These are phyloP conservation scores for Trichonephila inaurata DNA, from an alignment of 1,140 invertebrate genomes.

Conservation along the genomic window DNA sequence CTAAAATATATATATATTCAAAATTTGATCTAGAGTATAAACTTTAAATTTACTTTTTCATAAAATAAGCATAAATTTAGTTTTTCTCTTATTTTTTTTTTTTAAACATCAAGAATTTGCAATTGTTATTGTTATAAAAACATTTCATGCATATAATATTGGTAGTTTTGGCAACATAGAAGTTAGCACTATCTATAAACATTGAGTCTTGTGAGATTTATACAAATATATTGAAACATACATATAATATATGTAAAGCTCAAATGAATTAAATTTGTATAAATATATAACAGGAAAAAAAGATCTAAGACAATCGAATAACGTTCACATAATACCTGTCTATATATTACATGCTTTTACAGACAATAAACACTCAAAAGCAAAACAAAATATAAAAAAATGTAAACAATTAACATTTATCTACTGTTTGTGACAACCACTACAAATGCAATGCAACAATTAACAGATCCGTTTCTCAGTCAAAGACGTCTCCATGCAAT, in stretches of 20 bases:
- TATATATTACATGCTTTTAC: background rate
- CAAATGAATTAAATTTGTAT: slow-evolving; percentile 12
- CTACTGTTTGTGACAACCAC: background rate
- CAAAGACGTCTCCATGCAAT: background rate
- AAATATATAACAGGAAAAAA: background rate
- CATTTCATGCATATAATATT: background rate
- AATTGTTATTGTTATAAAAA: background rate
- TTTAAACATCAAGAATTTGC: background rate
- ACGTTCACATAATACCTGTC: background rate
- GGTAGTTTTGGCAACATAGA: background rate
- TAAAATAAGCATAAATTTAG: background rate
- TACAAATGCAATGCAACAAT: slow-evolving; percentile 24
- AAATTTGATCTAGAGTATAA: slow-evolving; percentile 88
- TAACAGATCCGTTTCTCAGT: background rate
- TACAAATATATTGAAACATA: slow-evolving; percentile 6
- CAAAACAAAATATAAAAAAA: background rate
- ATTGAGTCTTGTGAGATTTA: slow-evolving; percentile 10
- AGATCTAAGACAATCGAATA: background rate
- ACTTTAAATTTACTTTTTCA: slow-evolving; percentile 84
- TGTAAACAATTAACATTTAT: slow-evolving; percentile 14
- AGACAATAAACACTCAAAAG: background rate
- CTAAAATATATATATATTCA: slow-evolving; percentile 91
- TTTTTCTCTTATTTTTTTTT: slow-evolving; percentile 85
- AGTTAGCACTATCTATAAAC: slow-evolving; percentile 6
- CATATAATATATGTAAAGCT: slow-evolving; percentile 4